These are phyloP conservation scores for Drosophila subquinaria DNA, from an alignment of 2,888 invertebrate species.

Conservation along the genomic window DNA sequence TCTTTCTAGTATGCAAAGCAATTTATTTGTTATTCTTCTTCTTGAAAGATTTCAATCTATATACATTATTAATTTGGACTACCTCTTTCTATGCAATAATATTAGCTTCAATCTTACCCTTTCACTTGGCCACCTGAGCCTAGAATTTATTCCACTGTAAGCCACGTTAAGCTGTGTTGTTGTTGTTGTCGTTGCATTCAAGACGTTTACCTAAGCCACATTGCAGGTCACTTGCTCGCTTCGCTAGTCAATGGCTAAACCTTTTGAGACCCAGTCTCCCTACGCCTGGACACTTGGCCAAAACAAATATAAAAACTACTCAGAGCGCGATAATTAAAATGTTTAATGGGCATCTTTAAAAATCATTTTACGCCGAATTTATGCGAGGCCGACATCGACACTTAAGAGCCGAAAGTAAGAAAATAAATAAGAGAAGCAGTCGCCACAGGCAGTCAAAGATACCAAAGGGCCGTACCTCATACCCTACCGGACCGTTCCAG, in stretches of 20 bases:
- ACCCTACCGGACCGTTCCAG: conserved; percentile 19
- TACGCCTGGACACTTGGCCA: conserved; percentile 22
- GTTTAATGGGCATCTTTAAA: conserved; percentile 79
- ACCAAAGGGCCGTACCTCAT: conserved; percentile 6
- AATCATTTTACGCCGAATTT: conserved; percentile 78
- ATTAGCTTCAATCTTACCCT: conserved; percentile 9
- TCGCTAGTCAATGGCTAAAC: conserved; percentile 45
- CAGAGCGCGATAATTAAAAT: conserved; percentile 76
- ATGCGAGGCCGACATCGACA: conserved; percentile 47
- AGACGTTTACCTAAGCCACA: conserved; percentile 16
- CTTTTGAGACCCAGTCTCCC: conserved; percentile 5
- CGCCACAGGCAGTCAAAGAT: conserved; percentile 24
- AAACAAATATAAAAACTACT: conserved; percentile 43
- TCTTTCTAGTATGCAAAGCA: no score
- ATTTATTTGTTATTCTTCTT: not conserved
- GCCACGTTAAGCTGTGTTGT: conserved; percentile 11
- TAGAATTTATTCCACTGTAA: conserved; percentile 6
- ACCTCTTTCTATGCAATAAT: not conserved
- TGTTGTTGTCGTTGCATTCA: conserved; percentile 12
- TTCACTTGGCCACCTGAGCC: conserved; percentile 8
- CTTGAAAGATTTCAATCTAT: not conserved
- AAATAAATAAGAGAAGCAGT: conserved; percentile 21
- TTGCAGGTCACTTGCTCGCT: conserved; percentile 44
- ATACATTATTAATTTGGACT: no score
- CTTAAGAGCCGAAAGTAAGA: conserved; percentile 31